phyloP scores from a whole-genome alignment of 1,140 invertebrate genomes.

The Heliconius nattereri region DNA sequence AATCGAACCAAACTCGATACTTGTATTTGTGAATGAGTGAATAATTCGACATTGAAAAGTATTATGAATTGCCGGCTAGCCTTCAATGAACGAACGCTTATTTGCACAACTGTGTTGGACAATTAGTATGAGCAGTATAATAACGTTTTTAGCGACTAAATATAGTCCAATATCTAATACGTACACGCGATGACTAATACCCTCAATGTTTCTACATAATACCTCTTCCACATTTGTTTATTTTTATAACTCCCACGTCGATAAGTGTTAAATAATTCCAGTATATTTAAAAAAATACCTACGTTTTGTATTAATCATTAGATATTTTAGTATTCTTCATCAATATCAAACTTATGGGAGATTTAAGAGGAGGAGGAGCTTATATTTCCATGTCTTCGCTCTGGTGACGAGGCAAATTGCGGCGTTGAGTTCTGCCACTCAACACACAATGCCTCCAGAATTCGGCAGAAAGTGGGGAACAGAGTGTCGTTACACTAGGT shows the following conservation, averaged over 20 bases:
- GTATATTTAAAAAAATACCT: not conserved
- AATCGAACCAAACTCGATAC: slow-evolving; percentile 4
- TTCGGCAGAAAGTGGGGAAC: too few relatives aligned
- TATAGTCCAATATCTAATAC: slow-evolving; percentile 19
- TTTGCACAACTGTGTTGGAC: slow-evolving; percentile 16
- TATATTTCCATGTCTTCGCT: too few relatives aligned
- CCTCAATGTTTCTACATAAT: slow-evolving; percentile 24
- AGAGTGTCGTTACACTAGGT: too few relatives aligned
- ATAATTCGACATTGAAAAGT: slow-evolving; percentile 41
- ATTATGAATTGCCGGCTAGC: slow-evolving; percentile 36
- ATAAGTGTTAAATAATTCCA: slow-evolving; percentile 12
- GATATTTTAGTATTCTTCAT: not conserved
- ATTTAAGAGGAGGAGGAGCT: too few relatives aligned
- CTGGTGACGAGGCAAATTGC: too few relatives aligned
- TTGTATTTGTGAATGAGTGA: slow-evolving; percentile 44
- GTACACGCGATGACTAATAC: slow-evolving; percentile 22
- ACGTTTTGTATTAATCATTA: not conserved
- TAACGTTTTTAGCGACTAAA: slow-evolving; percentile 10
- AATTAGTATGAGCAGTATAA: slow-evolving; percentile 15
- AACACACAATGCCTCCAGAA: too few relatives aligned
- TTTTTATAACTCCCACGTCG: slow-evolving; percentile 37
- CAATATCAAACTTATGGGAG: not conserved
- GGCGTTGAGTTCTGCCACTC: too few relatives aligned
- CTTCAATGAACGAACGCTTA: slow-evolving; percentile 26
- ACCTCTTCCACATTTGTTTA: slow-evolving; percentile 23